Evolutionary conservation across 2,797 vertebrate genomes (phyloP), one percentile per base, ranked within the genome.

Genomic region (Oceanodroma leucorhoa): DNA sequence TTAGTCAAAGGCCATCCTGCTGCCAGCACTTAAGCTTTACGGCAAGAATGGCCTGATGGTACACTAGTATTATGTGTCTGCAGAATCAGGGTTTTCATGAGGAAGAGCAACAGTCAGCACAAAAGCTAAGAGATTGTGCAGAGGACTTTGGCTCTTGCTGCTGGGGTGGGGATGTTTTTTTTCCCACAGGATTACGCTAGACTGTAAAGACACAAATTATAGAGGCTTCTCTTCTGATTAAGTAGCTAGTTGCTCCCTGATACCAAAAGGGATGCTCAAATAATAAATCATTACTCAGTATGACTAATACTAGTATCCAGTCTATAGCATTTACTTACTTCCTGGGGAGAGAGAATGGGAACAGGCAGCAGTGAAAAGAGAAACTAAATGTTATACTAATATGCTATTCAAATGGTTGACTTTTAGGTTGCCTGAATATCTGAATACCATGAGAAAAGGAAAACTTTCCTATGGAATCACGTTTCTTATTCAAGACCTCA

Each of bases 401-500:
- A 30, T 1, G 6, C 48, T 85, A 81, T 83, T 90, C 83, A 66
- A 91, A 96, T 77, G 62, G 43, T n/a, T 61, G 76, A 85, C 86
- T 80, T 82, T 69, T 17, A 92, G 27, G 24, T 54, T 89, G 91
- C 73, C 66, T 77, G 90, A 95, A 57, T 60, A 97, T 64, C 70
- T 97, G 76, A 96, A 90, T 90, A 95, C 14, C 43, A 84, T 15
- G 10, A 36, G 15, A 78, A 81, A 78, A 51, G 40, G 36, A 82
- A 75, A 93, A 94, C 64, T 95, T 90, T 82, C 82, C 60, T 89
- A 29, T 72, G 71, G 78, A 96, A 93, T 48, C 26, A 76, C 67
- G 46, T 75, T 96, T 92, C 91, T 94, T 96, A 95, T 92, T 95
- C 60, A 93, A 96, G 87, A 95, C 69, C 67, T 87, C 69, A 94